These are phyloP conservation scores for Lepilemur septentrionalis DNA, from an alignment of 2,797 vertebrate genomes.

Conservation along the genomic window DNA sequence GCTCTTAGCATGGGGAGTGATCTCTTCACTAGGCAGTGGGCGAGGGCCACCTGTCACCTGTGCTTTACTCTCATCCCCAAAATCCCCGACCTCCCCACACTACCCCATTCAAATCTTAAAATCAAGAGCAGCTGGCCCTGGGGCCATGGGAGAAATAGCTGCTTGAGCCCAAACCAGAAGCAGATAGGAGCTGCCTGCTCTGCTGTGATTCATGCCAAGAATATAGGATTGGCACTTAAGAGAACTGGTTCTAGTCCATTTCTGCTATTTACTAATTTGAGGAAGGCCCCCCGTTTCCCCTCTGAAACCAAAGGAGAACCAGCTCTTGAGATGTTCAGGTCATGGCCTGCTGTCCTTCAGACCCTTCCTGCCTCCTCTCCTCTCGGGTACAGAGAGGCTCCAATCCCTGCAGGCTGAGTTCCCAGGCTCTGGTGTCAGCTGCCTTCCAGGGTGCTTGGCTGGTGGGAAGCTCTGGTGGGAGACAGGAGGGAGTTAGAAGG, in stretches of 20 bases:
- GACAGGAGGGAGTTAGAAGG: neutral
- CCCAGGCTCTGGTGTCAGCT: neutral
- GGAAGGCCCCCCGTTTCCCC: too few relatives aligned
- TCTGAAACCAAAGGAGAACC: neutral
- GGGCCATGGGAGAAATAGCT: neutral
- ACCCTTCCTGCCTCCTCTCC: neutral
- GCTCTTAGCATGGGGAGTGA: neutral
- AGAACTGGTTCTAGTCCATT: neutral
- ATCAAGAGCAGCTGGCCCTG: neutral
- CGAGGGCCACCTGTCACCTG: neutral
- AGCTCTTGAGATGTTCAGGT: neutral
- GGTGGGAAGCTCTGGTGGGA: neutral
- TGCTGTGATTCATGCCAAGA: neutral
- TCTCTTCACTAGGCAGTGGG: neutral
- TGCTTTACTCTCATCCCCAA: neutral
- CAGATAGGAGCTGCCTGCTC: neutral
- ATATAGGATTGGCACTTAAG: too few relatives aligned
- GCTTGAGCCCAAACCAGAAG: neutral
- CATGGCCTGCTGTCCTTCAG: neutral
- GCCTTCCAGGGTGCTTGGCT: neutral
- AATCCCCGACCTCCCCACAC: neutral
- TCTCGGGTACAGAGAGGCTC: neutral
- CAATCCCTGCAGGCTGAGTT: neutral
- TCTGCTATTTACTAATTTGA: neutral
- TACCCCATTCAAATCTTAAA: neutral